Conservation (phyloP, 2,797 vertebrate genomes). For the Setipinna tenuifilis region DNA sequence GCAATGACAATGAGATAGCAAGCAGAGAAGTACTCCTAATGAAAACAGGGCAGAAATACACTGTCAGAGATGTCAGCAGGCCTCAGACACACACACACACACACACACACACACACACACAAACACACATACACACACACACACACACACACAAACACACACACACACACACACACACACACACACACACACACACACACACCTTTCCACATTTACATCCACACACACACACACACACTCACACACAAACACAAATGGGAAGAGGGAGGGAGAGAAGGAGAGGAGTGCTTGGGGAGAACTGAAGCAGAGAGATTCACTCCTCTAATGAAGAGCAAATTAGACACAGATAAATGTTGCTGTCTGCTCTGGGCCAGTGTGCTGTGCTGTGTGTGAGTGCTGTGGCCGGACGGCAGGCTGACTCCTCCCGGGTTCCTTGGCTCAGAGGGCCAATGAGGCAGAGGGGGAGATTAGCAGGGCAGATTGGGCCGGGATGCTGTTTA, state of each 20-base stretch:
- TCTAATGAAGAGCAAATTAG: background rate
- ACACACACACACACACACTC: too few relatives aligned
- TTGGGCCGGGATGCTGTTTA: background rate
- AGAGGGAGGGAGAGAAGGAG: too few relatives aligned
- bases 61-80: background rate
- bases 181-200: too few relatives aligned
- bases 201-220: too few relatives aligned
- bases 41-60: background rate
- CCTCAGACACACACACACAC: background rate
- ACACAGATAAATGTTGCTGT: background rate
- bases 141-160: too few relatives aligned
- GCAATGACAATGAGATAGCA: background rate
- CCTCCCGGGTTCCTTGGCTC: too few relatives aligned
- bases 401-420: too few relatives aligned
- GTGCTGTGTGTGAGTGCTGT: background rate
- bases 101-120: too few relatives aligned
- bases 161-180: too few relatives aligned
- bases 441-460: background rate
- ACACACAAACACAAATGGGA: too few relatives aligned
- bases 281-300: background rate
- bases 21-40: background rate
- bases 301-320: background rate
- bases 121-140: too few relatives aligned
- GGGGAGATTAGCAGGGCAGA: background rate
- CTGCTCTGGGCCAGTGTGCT: background rate